phyloP scores from a whole-genome alignment of 2,888 invertebrate genomes.

The Myathropa florea region DNA sequence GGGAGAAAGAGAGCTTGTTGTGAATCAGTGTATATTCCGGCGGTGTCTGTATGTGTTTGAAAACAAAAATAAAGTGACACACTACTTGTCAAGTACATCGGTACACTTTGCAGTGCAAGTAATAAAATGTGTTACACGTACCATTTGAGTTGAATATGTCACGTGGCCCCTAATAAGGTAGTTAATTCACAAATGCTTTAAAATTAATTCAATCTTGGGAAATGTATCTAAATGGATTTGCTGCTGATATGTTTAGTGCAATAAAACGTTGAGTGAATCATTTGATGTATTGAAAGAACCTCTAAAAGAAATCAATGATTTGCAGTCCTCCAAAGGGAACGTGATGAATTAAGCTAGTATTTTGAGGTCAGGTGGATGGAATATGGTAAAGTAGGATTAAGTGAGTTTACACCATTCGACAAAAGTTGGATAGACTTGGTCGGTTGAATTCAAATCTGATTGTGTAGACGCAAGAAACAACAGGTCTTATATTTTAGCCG shows the following conservation, averaged over 20 bases:
- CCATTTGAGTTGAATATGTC: not conserved
- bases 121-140: not conserved
- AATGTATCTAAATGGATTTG: not conserved
- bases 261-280: not conserved
- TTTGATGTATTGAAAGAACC: not conserved
- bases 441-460: too few relatives aligned
- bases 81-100: not conserved
- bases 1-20: not conserved
- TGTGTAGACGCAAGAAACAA: too few relatives aligned
- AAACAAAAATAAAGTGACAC: not conserved
- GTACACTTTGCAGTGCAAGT: not conserved
- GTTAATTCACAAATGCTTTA: not conserved
- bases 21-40: not conserved
- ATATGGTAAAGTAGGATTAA: too few relatives aligned
- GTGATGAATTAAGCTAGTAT: too few relatives aligned
- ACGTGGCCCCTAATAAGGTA: not conserved
- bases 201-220: not conserved
- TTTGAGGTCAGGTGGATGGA: too few relatives aligned
- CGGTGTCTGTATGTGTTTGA: not conserved
- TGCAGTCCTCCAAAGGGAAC: not conserved
- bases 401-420: too few relatives aligned
- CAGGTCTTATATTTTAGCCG: too few relatives aligned
- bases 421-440: too few relatives aligned
- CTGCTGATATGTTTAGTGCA: not conserved
- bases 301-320: not conserved